A percentile compares a stretch with the other conserved stretches of the same genome.
Evolutionary conservation across 1,140 invertebrate species (phyloP).

Genomic region (Globodera rostochiensis): DNA sequence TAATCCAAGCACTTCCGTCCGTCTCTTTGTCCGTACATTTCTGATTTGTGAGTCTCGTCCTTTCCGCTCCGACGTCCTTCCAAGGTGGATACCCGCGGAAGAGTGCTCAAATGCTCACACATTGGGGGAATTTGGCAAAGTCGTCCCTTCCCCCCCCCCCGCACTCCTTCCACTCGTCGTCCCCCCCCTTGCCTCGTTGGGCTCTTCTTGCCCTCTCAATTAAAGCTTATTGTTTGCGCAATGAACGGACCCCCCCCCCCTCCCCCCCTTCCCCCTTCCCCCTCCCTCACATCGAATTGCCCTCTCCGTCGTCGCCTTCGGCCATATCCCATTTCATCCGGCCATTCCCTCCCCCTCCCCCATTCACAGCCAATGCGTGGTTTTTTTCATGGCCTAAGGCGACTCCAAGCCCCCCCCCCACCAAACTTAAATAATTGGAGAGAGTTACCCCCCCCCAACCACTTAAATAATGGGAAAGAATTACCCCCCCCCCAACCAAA

Average conservation of each 20-base stretch:
- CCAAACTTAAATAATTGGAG: background rate
- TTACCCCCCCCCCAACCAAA: no score
- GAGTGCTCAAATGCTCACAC: background rate
- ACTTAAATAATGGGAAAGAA: no score
- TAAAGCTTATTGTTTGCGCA: background rate
- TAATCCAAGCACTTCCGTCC: no score
- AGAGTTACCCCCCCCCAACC: background rate
- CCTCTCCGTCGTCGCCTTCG: background rate
- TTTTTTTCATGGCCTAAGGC: background rate
- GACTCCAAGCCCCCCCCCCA: no score
- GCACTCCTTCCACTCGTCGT: no score
- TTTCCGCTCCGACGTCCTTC: background rate
- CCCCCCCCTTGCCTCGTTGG: no score
- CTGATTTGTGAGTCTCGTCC: background rate
- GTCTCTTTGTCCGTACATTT: background rate
- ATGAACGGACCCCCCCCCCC: background rate
- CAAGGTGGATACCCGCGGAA: background rate
- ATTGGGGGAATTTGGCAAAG: background rate
- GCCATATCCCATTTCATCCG: constrained; percentile 2
- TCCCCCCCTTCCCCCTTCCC: no score
- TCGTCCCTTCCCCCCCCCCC: background rate
- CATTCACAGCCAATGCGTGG: background rate
- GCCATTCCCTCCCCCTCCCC: background rate
- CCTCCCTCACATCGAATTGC: background rate
- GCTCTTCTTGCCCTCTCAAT: background rate